phyloP scores from a whole-genome alignment of 1,140 invertebrate genomes.

The Caenorhabditis briggsae region DNA sequence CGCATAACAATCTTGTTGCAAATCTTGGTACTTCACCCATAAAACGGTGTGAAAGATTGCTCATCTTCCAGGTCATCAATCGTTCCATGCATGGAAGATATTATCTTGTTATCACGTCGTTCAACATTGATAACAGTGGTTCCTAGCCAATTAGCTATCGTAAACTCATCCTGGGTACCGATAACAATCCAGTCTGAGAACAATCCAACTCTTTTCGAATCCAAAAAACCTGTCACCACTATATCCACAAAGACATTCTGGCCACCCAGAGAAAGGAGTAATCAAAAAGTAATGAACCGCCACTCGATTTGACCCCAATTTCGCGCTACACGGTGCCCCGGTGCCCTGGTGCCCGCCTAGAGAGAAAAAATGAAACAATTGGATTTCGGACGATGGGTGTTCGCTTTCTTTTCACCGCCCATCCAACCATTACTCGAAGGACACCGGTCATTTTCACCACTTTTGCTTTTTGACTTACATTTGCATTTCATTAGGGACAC shows the following conservation, averaged over 20 bases:
- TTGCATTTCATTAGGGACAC: slow-evolving; percentile 47
- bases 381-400: not conserved
- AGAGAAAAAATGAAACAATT: slow-evolving; percentile 42
- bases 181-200: not conserved
- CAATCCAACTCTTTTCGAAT: not conserved
- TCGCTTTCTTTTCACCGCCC: slow-evolving; percentile 49
- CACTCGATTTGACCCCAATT: slow-evolving; percentile 45
- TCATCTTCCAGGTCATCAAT: too few species aligned
- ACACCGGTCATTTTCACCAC: not conserved
- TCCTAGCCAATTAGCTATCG: slow-evolving; percentile 2
- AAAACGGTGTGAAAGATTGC: too few species aligned
- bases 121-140: not conserved
- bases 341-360: too few species aligned
- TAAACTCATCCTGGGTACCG: not conserved
- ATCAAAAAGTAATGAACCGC: slow-evolving; percentile 55
- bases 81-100: too few species aligned
- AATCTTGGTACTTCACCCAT: too few species aligned
- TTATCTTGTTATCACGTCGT: too few species aligned
- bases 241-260: slow-evolving; percentile 25
- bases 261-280: not conserved
- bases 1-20: too few species aligned
- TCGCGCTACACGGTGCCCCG: slow-evolving; percentile 11
- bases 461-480: slow-evolving; percentile 45
- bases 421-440: not conserved
- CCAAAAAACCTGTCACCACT: slow-evolving; percentile 21